Evolutionary conservation across 1,140 invertebrate species (phyloP), one percentile per base, ranked within the genome.

Genomic region (Lordiphosa clarofinis): DNA sequence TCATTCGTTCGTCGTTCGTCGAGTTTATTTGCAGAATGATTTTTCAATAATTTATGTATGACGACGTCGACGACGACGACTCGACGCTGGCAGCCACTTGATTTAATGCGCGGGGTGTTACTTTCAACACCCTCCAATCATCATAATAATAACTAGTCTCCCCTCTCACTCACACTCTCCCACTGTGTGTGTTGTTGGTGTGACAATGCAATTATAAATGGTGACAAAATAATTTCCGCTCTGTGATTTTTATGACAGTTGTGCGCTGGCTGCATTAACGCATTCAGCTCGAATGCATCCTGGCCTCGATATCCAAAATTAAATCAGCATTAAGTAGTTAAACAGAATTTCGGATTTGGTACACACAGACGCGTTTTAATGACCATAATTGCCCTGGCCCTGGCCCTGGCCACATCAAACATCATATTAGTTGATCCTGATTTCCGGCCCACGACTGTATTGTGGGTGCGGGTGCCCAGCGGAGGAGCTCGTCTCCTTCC

Each of bases 141-240:
- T 69, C 81, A 78, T 71, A 75, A 75, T 70, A 75, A 75, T 54
- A 60, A 57, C 52, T 58, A 44, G 24, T 7, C 24, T 28, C 24
- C 24, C 24, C n/a, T n/a, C n/a, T n/a, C n/a, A n/a, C n/a, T n/a
- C n/a, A n/a, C n/a, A n/a, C n/a, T n/a, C n/a, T n/a, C n/a, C n/a
- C n/a, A n/a, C n/a, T n/a, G n/a, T 28, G 5, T 28, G 1, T 57
- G 56, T 44, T 68, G 66, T 68, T 61, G 63, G 57, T 87, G 73
- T 82, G 82, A 87, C 82, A 87, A 87, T 87, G 84, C 82, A 87
- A 87, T 87, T 87, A 87, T 87, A 87, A 84, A 87, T 87, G 82
- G 82, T 87, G 82, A 87, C 82, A 87, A 87, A 87, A 87, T 87
- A 87, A 87, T 87, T 87, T 87, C 82, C 82, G 82, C 82, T 75